Conservation (phyloP, 2,113 vertebrate genomes). For the Marmota monax region DNA sequence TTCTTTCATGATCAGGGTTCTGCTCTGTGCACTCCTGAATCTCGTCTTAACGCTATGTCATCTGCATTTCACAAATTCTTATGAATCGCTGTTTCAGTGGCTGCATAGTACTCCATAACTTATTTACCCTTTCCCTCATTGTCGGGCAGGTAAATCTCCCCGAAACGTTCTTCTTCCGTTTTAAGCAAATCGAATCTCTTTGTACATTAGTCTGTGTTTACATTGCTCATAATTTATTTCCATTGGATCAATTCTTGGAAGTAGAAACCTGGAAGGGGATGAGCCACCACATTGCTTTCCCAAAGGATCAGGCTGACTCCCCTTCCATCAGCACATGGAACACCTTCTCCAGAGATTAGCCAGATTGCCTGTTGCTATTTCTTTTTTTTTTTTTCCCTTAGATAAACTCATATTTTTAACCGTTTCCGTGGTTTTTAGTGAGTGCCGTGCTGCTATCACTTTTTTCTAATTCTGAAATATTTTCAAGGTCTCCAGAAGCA, state of each 20-base stretch:
- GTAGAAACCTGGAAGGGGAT: too few relatives aligned
- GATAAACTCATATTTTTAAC: background rate
- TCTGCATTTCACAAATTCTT: background rate
- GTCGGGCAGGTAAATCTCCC: background rate
- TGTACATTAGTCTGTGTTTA: background rate
- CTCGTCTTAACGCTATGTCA: background rate
- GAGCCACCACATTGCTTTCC: background rate
- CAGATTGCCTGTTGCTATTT: background rate
- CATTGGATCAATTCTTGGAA: background rate
- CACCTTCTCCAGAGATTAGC: too few relatives aligned
- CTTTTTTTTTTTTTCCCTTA: background rate
- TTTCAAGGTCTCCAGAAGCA: background rate
- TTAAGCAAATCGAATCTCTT: background rate
- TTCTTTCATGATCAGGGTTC: background rate
- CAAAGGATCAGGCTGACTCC: rapidly evolving
- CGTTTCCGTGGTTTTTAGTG: background rate
- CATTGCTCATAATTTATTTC: rapidly evolving
- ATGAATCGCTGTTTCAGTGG: background rate
- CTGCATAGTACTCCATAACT: background rate
- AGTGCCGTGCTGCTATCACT: background rate
- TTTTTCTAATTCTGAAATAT: background rate
- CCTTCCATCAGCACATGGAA: background rate
- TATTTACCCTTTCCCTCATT: background rate
- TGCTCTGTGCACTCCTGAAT: background rate
- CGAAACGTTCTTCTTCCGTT: background rate